Conservation (phyloP, 2,113 vertebrate species). For the Chiloscyllium plagiosum region DNA sequence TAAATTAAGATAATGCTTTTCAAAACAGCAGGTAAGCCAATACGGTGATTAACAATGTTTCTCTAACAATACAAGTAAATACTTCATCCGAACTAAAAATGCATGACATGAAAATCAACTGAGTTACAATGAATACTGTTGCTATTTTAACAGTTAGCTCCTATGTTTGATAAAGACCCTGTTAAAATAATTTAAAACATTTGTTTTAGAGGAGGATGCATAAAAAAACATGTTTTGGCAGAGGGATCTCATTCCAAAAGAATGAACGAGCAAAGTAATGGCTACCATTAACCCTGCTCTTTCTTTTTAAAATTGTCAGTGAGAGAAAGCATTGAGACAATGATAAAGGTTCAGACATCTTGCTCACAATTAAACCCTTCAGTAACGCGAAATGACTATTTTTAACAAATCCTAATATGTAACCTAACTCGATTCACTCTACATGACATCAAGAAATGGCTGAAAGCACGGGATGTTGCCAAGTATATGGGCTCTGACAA, state of each 20-base stretch:
- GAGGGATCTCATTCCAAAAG: conserved; percentile 16
- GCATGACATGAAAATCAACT: not conserved
- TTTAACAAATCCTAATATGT: not conserved
- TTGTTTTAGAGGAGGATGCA: not conserved
- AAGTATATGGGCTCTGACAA: no score
- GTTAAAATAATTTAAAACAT: conserved; percentile 47
- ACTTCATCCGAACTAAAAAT: not conserved
- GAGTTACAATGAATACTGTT: conserved; percentile 40
- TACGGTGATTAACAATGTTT: conserved; percentile 54
- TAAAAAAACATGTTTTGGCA: not conserved
- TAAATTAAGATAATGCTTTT: conserved; percentile 55
- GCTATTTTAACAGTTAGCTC: not conserved
- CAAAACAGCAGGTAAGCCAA: conserved; percentile 55
- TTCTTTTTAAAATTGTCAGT: not conserved
- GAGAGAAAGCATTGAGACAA: not conserved
- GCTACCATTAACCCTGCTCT: not conserved
- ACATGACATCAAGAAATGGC: no score
- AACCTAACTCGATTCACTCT: not conserved
- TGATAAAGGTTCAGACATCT: not conserved
- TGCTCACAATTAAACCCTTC: not conserved
- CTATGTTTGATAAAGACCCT: conserved; percentile 44
- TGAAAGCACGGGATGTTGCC: no score
- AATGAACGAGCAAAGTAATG: conserved; percentile 46
- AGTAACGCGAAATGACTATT: not conserved
- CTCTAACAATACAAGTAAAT: conserved; percentile 40